These are phyloP conservation scores for Tricholauxania praeusta DNA, from an alignment of 2,888 invertebrate species.

Conservation along the genomic window DNA sequence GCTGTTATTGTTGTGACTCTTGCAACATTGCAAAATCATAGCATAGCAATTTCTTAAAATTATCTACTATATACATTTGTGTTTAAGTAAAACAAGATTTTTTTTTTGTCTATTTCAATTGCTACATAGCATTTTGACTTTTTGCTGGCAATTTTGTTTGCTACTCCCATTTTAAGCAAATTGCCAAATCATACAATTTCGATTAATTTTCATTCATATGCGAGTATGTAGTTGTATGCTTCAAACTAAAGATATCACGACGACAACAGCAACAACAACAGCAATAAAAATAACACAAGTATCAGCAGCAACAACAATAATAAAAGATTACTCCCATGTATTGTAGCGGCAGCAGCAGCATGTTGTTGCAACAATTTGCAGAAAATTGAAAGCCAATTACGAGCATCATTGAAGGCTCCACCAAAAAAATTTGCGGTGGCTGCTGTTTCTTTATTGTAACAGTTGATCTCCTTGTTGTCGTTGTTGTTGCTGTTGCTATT, in stretches of 20 bases:
- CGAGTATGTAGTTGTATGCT: not conserved
- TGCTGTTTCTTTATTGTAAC: slow-evolving; percentile 16
- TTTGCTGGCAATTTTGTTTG: not conserved
- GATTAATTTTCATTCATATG: slow-evolving; percentile 32
- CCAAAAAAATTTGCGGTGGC: slow-evolving; percentile 14
- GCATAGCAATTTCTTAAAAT: not conserved
- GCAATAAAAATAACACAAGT: slow-evolving; percentile 22
- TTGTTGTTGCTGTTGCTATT: slow-evolving; percentile 23
- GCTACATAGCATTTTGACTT: slow-evolving; percentile 16
- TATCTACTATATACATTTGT: not conserved
- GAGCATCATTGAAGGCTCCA: slow-evolving; percentile 42
- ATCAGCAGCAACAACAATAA: slow-evolving; percentile 28
- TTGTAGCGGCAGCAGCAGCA: slow-evolving; percentile 22
- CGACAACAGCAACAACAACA: slow-evolving; percentile 42
- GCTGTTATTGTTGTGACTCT: slow-evolving; percentile 33
- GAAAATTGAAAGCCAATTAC: slow-evolving; percentile 67
- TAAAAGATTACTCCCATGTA: slow-evolving; percentile 36
- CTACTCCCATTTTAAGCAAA: slow-evolving; percentile 5
- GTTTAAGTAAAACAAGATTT: not conserved
- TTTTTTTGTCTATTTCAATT: not conserved
- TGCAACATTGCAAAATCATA: slow-evolving; percentile 52
- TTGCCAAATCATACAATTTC: slow-evolving; percentile 31
- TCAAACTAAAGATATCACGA: slow-evolving; percentile 30
- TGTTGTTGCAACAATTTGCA: slow-evolving; percentile 63
- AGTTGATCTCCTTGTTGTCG: slow-evolving; percentile 9